Conservation (phyloP, 1,140 invertebrate species). For the Hylaeus anthracinus region DNA sequence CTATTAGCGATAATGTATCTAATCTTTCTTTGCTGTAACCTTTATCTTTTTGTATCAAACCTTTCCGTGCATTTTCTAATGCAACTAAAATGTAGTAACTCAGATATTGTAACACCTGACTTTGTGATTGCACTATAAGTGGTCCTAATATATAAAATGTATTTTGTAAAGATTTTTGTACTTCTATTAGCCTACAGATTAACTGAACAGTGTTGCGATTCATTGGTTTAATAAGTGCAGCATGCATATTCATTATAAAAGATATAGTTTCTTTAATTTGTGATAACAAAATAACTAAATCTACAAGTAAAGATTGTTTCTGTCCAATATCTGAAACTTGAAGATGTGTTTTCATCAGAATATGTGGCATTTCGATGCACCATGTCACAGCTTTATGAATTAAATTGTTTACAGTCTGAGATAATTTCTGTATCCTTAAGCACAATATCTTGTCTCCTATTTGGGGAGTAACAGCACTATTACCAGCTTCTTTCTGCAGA, state of each 20-base stretch:
- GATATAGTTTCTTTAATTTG: constrained; percentile 84
- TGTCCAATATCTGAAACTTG: constrained; percentile 84
- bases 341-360: constrained; percentile 72
- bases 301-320: constrained; percentile 83
- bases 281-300: constrained; percentile 85
- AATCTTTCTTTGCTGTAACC: constrained; percentile 83
- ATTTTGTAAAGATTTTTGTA: constrained; percentile 89
- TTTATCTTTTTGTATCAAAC: constrained; percentile 80
- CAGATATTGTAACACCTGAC: constrained; percentile 84
- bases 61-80: constrained; percentile 82
- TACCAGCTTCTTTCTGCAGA: constrained; percentile 69
- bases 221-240: constrained; percentile 88
- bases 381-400: constrained; percentile 69
- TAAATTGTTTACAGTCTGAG: constrained; percentile 57
- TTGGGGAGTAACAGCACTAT: constrained; percentile 52
- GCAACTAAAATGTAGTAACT: constrained; percentile 82
- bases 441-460: constrained; percentile 73
- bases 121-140: constrained; percentile 75
- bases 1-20: constrained; percentile 85
- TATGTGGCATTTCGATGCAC: constrained; percentile 71
- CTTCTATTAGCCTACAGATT: constrained; percentile 90
- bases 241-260: constrained; percentile 91
- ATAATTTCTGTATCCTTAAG: constrained; percentile 66
- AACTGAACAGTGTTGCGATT: constrained; percentile 88
- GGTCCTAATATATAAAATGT: constrained; percentile 79